phyloP scores from a whole-genome alignment of 1,140 invertebrate species.

The Leptonema lineaticorne region DNA sequence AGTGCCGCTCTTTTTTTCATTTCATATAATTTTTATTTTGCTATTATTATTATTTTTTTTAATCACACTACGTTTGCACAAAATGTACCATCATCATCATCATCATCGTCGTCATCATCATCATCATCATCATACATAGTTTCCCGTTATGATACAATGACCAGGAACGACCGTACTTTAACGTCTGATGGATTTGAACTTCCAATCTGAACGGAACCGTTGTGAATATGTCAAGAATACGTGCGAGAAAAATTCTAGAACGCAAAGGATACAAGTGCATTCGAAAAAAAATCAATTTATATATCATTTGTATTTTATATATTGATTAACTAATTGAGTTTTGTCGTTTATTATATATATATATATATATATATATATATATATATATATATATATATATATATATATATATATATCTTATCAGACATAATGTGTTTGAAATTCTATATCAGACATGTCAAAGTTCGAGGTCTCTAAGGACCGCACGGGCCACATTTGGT shows the following conservation, averaged over 20 bases:
- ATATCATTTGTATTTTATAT: background rate
- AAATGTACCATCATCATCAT: slow-evolving; percentile 19
- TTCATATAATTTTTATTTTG: no score
- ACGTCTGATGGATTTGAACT: slow-evolving; percentile 25
- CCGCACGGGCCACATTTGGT: no score
- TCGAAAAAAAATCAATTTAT: background rate
- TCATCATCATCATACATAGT: slow-evolving; percentile 18
- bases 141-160: slow-evolving; percentile 31
- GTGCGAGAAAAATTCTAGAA: background rate
- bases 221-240: slow-evolving; percentile 21
- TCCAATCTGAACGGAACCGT: slow-evolving; percentile 18
- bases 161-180: slow-evolving; percentile 19
- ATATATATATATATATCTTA: no score
- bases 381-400: no score
- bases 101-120: no score
- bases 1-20: no score
- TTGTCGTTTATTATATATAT: no score
- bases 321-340: no score
- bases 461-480: no score
- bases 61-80: background rate
- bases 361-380: no score
- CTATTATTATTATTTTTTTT: background rate
- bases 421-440: no score
- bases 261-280: background rate
- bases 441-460: no score